Percentiles rank a stretch among this genome's conserved stretches.
Evolutionary conservation across 2,113 vertebrate genomes (phyloP).

Genomic region (Acinonyx jubatus): DNA sequence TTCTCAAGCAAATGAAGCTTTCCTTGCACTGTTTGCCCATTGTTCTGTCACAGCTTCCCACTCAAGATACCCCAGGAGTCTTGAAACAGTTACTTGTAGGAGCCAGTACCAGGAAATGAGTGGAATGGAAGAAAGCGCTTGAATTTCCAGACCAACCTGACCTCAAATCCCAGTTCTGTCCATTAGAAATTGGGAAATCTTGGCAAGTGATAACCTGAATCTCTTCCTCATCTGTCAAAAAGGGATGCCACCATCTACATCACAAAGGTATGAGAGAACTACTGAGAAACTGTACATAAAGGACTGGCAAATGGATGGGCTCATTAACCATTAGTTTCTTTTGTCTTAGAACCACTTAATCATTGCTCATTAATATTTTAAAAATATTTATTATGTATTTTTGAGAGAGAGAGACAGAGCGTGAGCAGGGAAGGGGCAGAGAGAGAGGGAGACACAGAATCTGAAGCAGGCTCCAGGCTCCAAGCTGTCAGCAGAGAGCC

Average conservation of each 20-base stretch:
- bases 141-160: constrained; percentile 9
- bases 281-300: constrained; percentile 9
- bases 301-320: not conserved
- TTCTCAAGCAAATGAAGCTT: not conserved
- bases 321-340: constrained; percentile 16
- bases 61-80: constrained; percentile 11
- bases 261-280: not conserved
- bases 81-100: constrained; percentile 17
- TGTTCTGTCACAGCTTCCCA: not conserved
- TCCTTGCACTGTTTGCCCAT: not conserved
- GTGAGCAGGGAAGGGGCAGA: no score
- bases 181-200: not conserved
- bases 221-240: not conserved
- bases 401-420: no score
- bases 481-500: no score
- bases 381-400: no score
- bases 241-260: not conserved
- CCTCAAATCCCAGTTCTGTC: not conserved
- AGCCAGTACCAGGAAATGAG: not conserved
- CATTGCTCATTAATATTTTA: not conserved
- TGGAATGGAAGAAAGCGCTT: not conserved
- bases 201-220: not conserved
- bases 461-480: no score
- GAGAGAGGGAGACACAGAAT: no score
- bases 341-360: constrained; percentile 27